Percentiles rank a stretch among this genome's conserved stretches.
These are phyloP conservation scores for Cygnus buccinator DNA, from an alignment of 2,113 vertebrate genomes.

Conservation along the genomic window DNA sequence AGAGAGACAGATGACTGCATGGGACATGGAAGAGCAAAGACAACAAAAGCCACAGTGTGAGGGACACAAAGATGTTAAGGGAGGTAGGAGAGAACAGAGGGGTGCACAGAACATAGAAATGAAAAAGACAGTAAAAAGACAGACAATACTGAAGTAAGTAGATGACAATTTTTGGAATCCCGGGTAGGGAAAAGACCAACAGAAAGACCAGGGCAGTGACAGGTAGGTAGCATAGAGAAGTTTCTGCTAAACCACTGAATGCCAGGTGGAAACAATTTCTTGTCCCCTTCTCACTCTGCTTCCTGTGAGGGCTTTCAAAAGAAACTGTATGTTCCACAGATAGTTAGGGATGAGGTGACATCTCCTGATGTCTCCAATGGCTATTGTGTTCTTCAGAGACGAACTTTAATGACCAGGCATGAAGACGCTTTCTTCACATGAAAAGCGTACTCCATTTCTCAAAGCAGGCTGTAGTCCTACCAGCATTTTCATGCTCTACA, in stretches of 20 bases:
- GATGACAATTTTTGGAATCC: background rate
- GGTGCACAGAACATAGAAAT: background rate
- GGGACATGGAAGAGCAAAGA: background rate
- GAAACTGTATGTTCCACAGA: background rate
- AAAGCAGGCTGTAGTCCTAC: conserved; percentile 14
- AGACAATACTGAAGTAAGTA: background rate
- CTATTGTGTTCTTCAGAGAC: conserved; percentile 15
- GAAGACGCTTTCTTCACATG: conserved; percentile 12
- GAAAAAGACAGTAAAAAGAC: background rate
- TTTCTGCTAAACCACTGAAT: conserved; percentile 28
- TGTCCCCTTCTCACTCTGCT: conserved; percentile 35
- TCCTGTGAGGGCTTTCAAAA: conserved; percentile 57
- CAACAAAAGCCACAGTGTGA: background rate
- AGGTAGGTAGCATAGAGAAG: background rate
- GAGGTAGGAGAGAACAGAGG: background rate
- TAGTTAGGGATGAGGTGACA: conserved; percentile 56
- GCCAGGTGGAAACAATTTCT: conserved; percentile 48
- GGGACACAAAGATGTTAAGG: background rate
- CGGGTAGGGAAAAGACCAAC: background rate
- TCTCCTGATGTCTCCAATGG: conserved; percentile 47
- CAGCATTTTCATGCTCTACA: conserved; percentile 47
- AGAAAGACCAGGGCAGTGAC: background rate
- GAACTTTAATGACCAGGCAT: conserved; percentile 30
- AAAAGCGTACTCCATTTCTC: conserved; percentile 31
- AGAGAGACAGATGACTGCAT: background rate